phyloP scores from a whole-genome alignment of 2,113 vertebrate species.

The Brachirus orientalis region DNA sequence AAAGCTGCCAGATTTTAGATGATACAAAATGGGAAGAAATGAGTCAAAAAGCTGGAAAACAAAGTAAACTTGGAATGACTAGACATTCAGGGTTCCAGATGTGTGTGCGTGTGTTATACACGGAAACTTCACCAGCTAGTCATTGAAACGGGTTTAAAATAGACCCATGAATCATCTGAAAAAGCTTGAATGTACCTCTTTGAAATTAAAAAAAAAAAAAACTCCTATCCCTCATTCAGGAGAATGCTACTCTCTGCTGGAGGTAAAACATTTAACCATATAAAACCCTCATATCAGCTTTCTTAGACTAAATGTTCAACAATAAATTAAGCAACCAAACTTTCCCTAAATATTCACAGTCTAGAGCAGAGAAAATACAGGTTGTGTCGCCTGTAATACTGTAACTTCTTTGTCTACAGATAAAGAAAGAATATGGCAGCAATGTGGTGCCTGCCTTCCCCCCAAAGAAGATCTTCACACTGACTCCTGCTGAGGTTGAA shows the following conservation, averaged over 20 bases:
- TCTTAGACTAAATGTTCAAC: background rate
- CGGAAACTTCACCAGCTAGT: slow-evolving; percentile 59
- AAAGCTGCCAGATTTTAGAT: slow-evolving; percentile 23
- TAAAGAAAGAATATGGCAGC: slow-evolving; percentile 95
- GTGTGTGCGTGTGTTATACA: slow-evolving; percentile 42
- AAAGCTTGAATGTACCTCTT: slow-evolving; percentile 44
- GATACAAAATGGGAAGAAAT: slow-evolving; percentile 63
- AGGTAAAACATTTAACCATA: slow-evolving; percentile 8
- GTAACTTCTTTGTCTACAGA: slow-evolving; percentile 69
- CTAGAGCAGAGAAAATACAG: background rate
- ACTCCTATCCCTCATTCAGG: slow-evolving; percentile 25
- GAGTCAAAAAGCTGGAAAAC: slow-evolving; percentile 70
- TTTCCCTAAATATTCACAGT: background rate
- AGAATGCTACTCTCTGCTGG: slow-evolving; percentile 6
- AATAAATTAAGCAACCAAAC: background rate
- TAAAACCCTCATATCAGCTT: background rate
- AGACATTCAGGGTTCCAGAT: slow-evolving; percentile 60
- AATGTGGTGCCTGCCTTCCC: slow-evolving; percentile 95
- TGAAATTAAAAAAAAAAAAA: slow-evolving; percentile 27
- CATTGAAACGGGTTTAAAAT: slow-evolving; percentile 64
- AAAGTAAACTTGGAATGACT: slow-evolving; percentile 59
- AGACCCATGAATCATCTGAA: slow-evolving; percentile 72
- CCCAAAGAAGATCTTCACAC: slow-evolving; percentile 98
- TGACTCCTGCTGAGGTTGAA: slow-evolving; percentile 94
- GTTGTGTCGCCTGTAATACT: background rate